phyloP scores from a whole-genome alignment of 2,888 invertebrate genomes.

The Pseudoips prasinana region DNA sequence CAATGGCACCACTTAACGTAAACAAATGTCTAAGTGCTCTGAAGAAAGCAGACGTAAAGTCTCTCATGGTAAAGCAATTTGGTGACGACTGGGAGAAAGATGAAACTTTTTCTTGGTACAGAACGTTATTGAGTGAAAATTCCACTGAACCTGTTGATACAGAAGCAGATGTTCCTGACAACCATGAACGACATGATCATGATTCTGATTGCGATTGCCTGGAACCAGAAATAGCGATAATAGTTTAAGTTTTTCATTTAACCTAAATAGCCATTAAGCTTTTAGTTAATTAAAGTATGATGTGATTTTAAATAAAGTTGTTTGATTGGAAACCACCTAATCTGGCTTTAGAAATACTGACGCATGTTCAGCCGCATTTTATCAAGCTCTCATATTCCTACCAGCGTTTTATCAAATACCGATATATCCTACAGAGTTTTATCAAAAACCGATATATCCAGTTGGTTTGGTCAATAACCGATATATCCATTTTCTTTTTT shows the following conservation, averaged over 20 bases:
- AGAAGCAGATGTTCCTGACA: constrained; percentile 5
- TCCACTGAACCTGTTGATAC: constrained; percentile 7
- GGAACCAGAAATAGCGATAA: constrained; percentile 11
- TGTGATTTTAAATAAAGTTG: constrained; percentile 7
- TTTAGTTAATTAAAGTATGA: constrained; percentile 4
- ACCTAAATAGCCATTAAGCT: constrained; percentile 3
- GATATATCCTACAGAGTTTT: constrained; percentile 7
- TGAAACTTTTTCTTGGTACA: constrained; percentile 10
- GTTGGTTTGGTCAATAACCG: constrained; percentile 10
- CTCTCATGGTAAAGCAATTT: constrained; percentile 17
- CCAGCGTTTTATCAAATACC: constrained; percentile 8
- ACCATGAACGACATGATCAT: constrained; percentile 7
- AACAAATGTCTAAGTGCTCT: constrained; percentile 16
- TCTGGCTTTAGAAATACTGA: constrained; percentile 5
- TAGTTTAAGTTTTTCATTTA: constrained; percentile 9
- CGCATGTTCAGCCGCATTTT: constrained; percentile 6
- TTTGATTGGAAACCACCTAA: constrained; percentile 4
- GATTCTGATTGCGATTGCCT: constrained; percentile 10
- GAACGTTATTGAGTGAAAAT: constrained; percentile 8
- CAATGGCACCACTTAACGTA: constrained; percentile 10
- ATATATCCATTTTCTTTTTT: constrained; percentile 9
- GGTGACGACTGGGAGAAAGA: constrained; percentile 13
- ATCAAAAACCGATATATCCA: constrained; percentile 11
- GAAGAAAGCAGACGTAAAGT: constrained; percentile 19
- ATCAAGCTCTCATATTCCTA: constrained; percentile 2